Evolutionary conservation across 2,797 vertebrate species (phyloP).

Genomic region (Perdix hodgsoniae): DNA sequence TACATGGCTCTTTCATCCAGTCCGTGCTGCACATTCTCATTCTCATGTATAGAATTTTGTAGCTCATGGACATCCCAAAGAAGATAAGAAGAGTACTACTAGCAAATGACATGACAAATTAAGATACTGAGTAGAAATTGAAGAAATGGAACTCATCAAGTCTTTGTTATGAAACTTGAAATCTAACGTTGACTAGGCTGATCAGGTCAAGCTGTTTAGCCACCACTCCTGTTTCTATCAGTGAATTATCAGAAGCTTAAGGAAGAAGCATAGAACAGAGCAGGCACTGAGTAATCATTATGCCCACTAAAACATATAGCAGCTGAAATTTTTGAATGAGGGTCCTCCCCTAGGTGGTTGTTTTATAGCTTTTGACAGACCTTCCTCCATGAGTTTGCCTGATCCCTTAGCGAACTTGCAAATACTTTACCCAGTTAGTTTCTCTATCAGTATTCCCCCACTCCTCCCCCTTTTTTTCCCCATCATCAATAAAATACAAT

Average conservation of each 20-base stretch:
- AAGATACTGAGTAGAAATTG: not conserved
- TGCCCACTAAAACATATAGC: not conserved
- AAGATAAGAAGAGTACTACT: not conserved
- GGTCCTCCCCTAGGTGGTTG: too few species aligned
- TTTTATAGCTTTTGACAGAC: not conserved
- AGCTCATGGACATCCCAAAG: not conserved
- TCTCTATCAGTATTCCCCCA: too few species aligned
- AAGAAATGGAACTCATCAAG: not conserved
- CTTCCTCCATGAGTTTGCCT: not conserved
- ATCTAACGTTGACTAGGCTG: too few species aligned
- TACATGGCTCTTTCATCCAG: not conserved
- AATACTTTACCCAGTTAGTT: not conserved
- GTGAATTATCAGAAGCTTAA: not conserved
- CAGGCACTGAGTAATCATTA: not conserved
- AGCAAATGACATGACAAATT: not conserved
- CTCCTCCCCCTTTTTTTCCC: not conserved
- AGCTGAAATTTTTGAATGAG: not conserved
- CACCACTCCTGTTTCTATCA: not conserved
- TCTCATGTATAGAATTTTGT: not conserved
- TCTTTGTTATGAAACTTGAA: not conserved
- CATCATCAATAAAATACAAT: not conserved
- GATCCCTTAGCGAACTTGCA: not conserved
- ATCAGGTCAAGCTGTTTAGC: too few species aligned
- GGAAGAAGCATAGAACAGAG: too few species aligned
- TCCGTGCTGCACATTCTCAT: not conserved